Conservation (phyloP, 2,113 vertebrate genomes). For the Acanthisitta chloris region DNA sequence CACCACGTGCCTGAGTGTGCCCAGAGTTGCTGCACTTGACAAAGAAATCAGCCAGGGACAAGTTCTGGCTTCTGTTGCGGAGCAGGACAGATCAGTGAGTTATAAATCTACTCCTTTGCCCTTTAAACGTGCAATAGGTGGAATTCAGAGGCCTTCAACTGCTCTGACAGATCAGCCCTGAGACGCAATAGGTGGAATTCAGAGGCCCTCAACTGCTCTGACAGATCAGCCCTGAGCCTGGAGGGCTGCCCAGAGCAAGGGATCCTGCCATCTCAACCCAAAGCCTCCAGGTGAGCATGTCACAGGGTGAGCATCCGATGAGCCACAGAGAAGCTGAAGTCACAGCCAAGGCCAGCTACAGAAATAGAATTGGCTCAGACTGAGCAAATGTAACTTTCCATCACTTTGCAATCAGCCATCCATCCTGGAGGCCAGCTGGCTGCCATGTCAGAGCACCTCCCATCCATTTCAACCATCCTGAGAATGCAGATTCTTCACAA, state of each 20-base stretch:
- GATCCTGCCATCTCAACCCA: background rate
- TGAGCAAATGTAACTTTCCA: background rate
- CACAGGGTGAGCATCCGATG: background rate
- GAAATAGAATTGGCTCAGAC: conserved; percentile 17
- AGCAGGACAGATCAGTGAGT: background rate
- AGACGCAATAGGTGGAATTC: background rate
- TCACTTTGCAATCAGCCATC: background rate
- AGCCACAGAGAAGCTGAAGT: background rate
- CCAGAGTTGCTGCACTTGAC: background rate
- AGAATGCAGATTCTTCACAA: background rate
- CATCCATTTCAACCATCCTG: background rate
- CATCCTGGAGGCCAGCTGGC: conserved; percentile 6
- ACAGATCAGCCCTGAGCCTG: background rate
- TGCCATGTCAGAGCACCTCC: background rate
- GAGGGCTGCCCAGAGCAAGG: background rate
- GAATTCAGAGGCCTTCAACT: background rate
- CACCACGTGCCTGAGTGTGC: fast-evolving
- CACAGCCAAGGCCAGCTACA: background rate
- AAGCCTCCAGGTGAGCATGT: background rate
- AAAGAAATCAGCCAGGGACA: background rate
- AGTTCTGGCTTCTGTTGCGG: background rate
- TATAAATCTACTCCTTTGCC: background rate
- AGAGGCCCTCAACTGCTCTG: background rate
- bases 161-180: background rate
- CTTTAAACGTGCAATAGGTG: background rate